Evolutionary conservation across 2,797 vertebrate species (phyloP).

Genomic region (Craterocephalus amniculus): DNA sequence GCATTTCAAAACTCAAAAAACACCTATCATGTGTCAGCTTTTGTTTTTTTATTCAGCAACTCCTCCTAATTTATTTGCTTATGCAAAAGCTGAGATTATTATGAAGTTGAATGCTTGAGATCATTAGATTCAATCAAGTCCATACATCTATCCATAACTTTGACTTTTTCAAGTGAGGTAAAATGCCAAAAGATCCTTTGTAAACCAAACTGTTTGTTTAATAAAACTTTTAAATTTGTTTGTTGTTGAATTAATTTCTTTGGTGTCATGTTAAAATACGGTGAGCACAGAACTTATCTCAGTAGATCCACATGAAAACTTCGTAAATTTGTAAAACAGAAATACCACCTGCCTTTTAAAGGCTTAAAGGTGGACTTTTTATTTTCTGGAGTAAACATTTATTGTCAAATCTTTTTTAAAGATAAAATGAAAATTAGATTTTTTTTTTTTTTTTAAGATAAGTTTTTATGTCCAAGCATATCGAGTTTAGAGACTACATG

Average conservation of each 20-base stretch:
- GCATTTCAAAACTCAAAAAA: neutral
- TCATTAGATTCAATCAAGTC: neutral
- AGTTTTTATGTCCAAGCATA: neutral
- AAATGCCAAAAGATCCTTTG: neutral
- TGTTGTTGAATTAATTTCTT: constrained; percentile 2
- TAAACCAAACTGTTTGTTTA: constrained; percentile 37
- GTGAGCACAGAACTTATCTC: neutral
- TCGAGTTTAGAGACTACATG: no score
- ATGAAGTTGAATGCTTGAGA: neutral
- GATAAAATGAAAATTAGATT: neutral
- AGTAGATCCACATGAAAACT: neutral
- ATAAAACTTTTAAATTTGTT: constrained; percentile 22
- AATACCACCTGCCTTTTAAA: neutral
- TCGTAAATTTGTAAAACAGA: neutral
- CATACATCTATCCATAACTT: neutral
- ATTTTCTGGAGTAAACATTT: neutral
- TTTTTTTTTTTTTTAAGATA: no score
- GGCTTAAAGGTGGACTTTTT: no score
- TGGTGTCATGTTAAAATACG: neutral
- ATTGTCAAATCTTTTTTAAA: neutral
- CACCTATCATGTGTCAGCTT: neutral
- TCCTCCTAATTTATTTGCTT: neutral
- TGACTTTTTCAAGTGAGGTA: neutral
- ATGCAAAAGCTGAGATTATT: neutral
- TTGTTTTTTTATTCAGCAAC: neutral